These are phyloP conservation scores for Agrochola lota DNA, from an alignment of 2,888 invertebrate species.

Conservation along the genomic window DNA sequence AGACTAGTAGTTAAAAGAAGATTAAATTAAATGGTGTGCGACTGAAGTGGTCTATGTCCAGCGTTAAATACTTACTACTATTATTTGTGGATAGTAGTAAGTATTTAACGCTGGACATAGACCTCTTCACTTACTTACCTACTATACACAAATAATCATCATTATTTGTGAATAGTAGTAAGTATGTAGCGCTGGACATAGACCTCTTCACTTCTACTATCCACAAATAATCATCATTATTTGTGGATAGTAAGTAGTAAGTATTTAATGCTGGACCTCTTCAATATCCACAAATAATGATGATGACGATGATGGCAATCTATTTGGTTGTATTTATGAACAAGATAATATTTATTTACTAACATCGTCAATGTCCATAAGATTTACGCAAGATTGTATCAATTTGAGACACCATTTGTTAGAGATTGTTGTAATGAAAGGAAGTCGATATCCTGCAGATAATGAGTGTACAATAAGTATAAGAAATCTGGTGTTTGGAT, in stretches of 20 bases:
- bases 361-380: constrained; percentile 17
- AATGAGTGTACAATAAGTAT: constrained; percentile 45
- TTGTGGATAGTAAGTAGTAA: no score
- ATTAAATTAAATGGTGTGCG: background rate
- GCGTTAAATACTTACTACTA: no score
- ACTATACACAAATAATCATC: no score
- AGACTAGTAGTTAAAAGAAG: no score
- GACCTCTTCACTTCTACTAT: no score
- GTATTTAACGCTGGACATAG: no score
- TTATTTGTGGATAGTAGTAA: no score
- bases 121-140: no score
- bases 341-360: constrained; percentile 5
- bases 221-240: no score
- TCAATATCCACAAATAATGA: background rate
- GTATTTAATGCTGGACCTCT: no score
- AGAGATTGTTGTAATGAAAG: constrained; percentile 45
- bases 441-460: constrained; percentile 62
- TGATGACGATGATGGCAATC: background rate
- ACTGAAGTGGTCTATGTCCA: background rate
- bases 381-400: constrained; percentile 45
- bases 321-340: background rate
- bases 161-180: no score
- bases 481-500: constrained; percentile 43
- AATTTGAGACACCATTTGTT: constrained; percentile 56
- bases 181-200: no score